Evolutionary conservation across 2,888 invertebrate genomes (phyloP).

Genomic region (Melanostoma mellinum): DNA sequence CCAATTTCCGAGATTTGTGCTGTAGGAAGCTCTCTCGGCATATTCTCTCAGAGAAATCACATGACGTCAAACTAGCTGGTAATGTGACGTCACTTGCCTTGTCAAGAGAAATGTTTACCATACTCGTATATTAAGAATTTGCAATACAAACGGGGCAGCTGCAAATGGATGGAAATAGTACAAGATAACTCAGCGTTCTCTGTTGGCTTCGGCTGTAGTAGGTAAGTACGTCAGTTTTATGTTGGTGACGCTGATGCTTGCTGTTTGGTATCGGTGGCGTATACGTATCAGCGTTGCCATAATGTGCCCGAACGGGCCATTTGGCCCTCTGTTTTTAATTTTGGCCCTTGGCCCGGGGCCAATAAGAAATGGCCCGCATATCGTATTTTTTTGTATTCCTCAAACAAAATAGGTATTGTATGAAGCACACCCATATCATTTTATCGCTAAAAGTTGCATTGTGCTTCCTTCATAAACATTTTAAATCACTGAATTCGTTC

Average conservation of each 20-base stretch:
- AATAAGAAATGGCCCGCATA: no score
- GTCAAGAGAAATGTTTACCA: constrained; percentile 66
- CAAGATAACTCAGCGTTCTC: constrained; percentile 39
- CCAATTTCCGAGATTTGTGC: constrained; percentile 55
- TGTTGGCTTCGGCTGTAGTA: constrained; percentile 14
- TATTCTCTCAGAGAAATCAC: constrained; percentile 25
- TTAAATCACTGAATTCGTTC: no score
- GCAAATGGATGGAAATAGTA: constrained; percentile 22
- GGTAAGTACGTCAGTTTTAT: constrained; percentile 37
- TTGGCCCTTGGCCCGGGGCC: no score
- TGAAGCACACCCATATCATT: no score
- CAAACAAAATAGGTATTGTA: no score
- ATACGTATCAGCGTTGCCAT: no score
- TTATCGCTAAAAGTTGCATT: no score
- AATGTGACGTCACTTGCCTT: constrained; percentile 60
- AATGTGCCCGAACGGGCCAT: no score
- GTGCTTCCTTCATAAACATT: no score
- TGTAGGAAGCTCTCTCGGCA: background rate
- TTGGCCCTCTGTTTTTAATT: no score
- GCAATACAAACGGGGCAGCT: background rate
- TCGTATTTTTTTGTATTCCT: no score
- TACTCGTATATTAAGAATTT: background rate
- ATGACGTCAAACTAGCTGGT: constrained; percentile 61
- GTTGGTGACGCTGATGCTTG: constrained; percentile 46
- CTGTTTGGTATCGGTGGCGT: constrained; percentile 46